A percentile compares a stretch with the other conserved stretches of the same genome.
These are phyloP conservation scores for Coregonus suidteri DNA, from an alignment of 2,797 vertebrate species.

Conservation along the genomic window DNA sequence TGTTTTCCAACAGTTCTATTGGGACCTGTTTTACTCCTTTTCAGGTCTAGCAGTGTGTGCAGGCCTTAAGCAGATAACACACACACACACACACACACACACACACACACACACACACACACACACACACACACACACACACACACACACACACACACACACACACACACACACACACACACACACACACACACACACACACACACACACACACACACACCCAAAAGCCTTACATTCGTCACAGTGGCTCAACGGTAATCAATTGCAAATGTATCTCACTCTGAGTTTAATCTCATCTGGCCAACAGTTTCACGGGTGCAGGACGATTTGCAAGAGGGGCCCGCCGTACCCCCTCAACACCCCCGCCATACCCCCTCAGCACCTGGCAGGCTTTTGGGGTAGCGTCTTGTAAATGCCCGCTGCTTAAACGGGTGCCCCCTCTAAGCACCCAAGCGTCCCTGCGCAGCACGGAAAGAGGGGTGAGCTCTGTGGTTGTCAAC, in stretches of 20 bases:
- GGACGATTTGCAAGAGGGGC: conserved; percentile 62
- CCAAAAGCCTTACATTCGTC: conserved; percentile 70
- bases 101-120: conserved; percentile 2
- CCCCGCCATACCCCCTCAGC: conserved; percentile 34
- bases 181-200: conserved; percentile 13
- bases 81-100: not conserved
- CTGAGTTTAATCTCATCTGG: conserved; percentile 84
- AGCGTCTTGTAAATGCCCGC: conserved; percentile 79
- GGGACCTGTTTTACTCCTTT: not conserved
- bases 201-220: conserved; percentile 46
- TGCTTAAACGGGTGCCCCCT: conserved; percentile 62
- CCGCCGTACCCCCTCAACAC: conserved; percentile 29
- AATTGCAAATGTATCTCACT: conserved; percentile 76
- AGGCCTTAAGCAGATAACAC: not conserved
- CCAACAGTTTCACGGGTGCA: conserved; percentile 75
- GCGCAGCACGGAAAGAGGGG: conserved; percentile 65
- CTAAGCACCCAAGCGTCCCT: conserved; percentile 68
- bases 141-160: conserved; percentile 32
- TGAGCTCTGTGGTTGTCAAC: conserved; percentile 88
- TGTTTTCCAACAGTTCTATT: not conserved
- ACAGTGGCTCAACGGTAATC: conserved; percentile 71
- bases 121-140: conserved; percentile 20
- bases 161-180: conserved; percentile 12
- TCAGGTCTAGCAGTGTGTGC: not conserved
- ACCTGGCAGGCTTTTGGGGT: conserved; percentile 73